Conservation (phyloP, 1,140 invertebrate genomes). For the Conus betulinus region DNA sequence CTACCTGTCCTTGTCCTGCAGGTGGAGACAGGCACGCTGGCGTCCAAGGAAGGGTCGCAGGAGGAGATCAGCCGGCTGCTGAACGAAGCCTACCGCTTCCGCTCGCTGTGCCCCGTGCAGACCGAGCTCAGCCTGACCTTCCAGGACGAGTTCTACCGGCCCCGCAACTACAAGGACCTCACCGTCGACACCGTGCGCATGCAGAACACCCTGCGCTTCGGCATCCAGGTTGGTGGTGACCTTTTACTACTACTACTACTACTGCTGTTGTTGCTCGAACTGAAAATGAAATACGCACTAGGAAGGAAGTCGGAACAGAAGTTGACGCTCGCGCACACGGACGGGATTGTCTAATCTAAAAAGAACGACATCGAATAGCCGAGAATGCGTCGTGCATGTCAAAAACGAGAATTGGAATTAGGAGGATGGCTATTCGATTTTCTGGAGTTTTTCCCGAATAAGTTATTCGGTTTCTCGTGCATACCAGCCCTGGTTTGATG, state of each 20-base stretch:
- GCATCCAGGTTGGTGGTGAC: conserved; percentile 60
- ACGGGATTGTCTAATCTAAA: too few relatives aligned
- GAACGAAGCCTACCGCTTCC: conserved; percentile 71
- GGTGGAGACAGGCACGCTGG: conserved; percentile 63
- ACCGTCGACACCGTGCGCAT: conserved; percentile 72
- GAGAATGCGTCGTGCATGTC: too few relatives aligned
- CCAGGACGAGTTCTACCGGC: conserved; percentile 66
- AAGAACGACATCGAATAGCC: too few relatives aligned
- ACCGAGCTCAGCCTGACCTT: conserved; percentile 58
- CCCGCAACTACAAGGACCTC: conserved; percentile 73
- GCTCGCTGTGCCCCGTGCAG: conserved; percentile 72
- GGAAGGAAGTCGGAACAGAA: too few relatives aligned
- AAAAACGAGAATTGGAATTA: too few relatives aligned
- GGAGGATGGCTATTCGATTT: too few relatives aligned
- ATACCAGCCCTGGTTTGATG: too few relatives aligned
- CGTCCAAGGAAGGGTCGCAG: conserved; percentile 53
- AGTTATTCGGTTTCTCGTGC: too few relatives aligned
- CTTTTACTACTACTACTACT: background rate
- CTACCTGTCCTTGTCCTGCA: background rate
- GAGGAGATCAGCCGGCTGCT: conserved; percentile 62
- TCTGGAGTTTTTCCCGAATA: too few relatives aligned
- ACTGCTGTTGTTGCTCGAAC: too few relatives aligned
- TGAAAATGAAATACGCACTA: too few relatives aligned
- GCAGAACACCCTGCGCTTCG: conserved; percentile 74
- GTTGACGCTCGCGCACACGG: too few relatives aligned